Percentiles rank a stretch among this genome's conserved stretches.
These are phyloP conservation scores for Acrobasis repandana DNA, from an alignment of 2,888 invertebrate genomes.

Conservation along the genomic window DNA sequence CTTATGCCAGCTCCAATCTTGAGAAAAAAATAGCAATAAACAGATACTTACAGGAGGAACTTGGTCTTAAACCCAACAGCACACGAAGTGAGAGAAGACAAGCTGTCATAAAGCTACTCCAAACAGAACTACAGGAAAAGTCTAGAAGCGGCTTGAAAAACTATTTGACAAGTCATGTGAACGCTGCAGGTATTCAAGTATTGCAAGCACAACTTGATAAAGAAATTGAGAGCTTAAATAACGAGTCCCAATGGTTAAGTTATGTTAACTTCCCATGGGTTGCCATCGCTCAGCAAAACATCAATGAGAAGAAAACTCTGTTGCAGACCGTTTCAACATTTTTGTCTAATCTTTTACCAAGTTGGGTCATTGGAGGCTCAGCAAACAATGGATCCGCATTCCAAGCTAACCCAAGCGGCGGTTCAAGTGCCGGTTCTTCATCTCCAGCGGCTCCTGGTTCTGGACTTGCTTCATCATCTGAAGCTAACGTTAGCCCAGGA, in stretches of 20 bases:
- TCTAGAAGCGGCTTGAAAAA: conserved; percentile 52
- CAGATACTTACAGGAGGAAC: conserved; percentile 60
- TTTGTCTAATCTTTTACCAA: conserved; percentile 60
- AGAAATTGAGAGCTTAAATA: conserved; percentile 64
- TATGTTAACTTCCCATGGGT: conserved; percentile 58
- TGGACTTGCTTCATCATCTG: background rate
- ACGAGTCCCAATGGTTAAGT: conserved; percentile 57
- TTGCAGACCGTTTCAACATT: conserved; percentile 58
- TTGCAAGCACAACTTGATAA: conserved; percentile 54
- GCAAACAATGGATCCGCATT: background rate
- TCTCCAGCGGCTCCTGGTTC: background rate
- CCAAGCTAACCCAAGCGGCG: background rate
- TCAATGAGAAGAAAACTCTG: conserved; percentile 60
- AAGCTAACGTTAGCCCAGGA: background rate
- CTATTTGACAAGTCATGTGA: conserved; percentile 57
- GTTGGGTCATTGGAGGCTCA: conserved; percentile 50
- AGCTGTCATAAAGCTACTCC: conserved; percentile 61
- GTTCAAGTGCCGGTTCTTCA: background rate
- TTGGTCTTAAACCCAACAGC: conserved; percentile 60
- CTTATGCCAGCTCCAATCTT: conserved; percentile 50
- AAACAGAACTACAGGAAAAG: conserved; percentile 50
- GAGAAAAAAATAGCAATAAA: conserved; percentile 59
- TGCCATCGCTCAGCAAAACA: conserved; percentile 48
- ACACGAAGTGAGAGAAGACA: conserved; percentile 64
- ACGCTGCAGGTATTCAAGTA: conserved; percentile 55